Base-by-base conservation (phyloP, 2,888 invertebrate species). In the Balanococcus diminutus region DNA sequence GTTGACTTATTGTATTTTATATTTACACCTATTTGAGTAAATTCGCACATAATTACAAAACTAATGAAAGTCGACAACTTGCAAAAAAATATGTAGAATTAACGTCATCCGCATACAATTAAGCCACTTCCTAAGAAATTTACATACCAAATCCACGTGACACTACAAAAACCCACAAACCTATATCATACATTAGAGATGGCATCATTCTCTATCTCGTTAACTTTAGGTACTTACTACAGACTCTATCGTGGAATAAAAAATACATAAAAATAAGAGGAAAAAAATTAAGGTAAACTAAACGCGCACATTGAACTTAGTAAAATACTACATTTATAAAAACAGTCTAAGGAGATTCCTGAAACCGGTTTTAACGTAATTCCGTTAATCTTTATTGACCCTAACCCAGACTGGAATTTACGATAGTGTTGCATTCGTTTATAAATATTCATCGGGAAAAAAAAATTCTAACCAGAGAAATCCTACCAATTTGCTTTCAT, bases 341-440 rank as follows among this genome's bases (percentile, higher is more conserved):
- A 61, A 61, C 16, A 79, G 75, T 36, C 75, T 79, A 22, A 79
- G 75, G 75, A 79, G 75, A 79, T 79, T 79, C 75, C 75, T 79
- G 25, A 36, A 79, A 79, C 75, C 36, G 75, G 75, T 79, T 79
- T n/a, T 14, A 28, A 79, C 11, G 11, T 79, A 79, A 67, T 79
- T 79, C 75, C 75, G 75, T 79, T 79, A 79, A 79, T 79, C 36
- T 79, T 36, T 79, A 79, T 79, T 79, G 75, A 79, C 75, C 75
- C 75, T 79, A 79, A 79, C 75, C 75, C 75, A 79, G 75, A 79
- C 75, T 79, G 75, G 75, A 79, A 79, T 79, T 79, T 19, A 79
- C 75, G 36, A 79, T 67, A 61, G 16, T 22, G 56, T 56, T 56
- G 11, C 56, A 56, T 25, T 36, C 32, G 75, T 79, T 79, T 79